phyloP scores from a whole-genome alignment of 1,140 invertebrate species.

The Zophobas morio region DNA sequence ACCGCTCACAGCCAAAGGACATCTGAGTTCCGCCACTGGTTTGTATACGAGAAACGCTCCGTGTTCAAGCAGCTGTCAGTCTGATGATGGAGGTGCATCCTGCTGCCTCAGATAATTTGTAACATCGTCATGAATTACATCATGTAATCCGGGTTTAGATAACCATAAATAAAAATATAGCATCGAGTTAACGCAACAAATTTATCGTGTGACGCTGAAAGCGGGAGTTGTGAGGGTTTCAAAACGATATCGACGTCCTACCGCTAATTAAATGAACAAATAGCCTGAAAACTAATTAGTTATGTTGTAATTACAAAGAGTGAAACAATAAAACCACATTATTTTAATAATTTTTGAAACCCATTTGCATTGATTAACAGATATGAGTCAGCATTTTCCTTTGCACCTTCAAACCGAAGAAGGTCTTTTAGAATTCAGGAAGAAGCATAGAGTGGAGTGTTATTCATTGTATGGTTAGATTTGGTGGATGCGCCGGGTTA shows the following conservation, averaged over 20 bases:
- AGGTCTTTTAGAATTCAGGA: no score
- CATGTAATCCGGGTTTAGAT: conserved; percentile 10
- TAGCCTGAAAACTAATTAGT: background rate
- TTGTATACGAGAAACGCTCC: conserved; percentile 9
- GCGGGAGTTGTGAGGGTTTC: background rate
- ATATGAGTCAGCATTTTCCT: no score
- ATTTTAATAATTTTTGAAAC: background rate
- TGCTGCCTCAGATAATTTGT: conserved; percentile 21
- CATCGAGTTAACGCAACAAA: conserved; percentile 23
- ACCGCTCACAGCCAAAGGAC: background rate
- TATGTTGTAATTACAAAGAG: background rate
- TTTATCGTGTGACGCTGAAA: background rate
- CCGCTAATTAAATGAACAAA: conserved; percentile 1
- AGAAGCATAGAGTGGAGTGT: no score
- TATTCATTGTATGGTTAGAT: no score
- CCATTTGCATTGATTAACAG: no score
- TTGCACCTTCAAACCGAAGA: no score
- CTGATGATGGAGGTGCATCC: conserved; percentile 22
- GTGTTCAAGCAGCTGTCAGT: background rate
- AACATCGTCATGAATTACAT: conserved; percentile 34
- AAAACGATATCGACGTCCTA: background rate
- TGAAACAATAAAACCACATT: background rate
- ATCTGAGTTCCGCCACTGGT: background rate
- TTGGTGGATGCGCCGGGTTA: no score
- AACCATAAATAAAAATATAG: conserved; percentile 18